Evolutionary conservation across 2,113 vertebrate genomes (phyloP).

Genomic region (Alligator sinensis): DNA sequence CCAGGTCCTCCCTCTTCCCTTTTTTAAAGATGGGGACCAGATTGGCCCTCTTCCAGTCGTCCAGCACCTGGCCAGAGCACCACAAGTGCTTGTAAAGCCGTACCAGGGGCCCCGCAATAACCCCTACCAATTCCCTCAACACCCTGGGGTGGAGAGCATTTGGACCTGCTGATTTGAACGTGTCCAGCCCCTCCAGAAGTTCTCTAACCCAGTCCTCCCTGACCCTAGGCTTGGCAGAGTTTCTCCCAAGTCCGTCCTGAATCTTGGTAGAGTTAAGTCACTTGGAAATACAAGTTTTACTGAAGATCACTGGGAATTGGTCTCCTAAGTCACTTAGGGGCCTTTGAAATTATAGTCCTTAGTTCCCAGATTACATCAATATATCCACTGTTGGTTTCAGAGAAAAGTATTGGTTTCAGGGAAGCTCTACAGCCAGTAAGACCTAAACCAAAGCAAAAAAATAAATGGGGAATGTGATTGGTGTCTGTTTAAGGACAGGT

Average conservation of each 20-base stretch:
- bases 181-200: too few species aligned
- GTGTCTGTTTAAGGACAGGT: neutral
- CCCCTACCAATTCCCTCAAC: too few species aligned
- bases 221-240: too few species aligned
- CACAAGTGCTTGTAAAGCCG: too few species aligned
- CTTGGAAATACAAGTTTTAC: neutral
- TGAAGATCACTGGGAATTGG: neutral
- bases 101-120: too few species aligned
- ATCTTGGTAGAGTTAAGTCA: neutral
- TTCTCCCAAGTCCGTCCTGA: neutral
- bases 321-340: neutral
- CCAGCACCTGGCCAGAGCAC: too few species aligned
- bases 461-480: neutral
- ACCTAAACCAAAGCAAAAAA: neutral
- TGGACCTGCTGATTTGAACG: too few species aligned
- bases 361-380: neutral
- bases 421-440: neutral
- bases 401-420: neutral
- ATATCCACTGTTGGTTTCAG: neutral
- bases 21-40: too few species aligned
- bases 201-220: too few species aligned
- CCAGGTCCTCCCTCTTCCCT: too few species aligned
- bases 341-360: neutral
- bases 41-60: too few species aligned
- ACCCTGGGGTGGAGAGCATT: too few species aligned